These are phyloP conservation scores for Excalfactoria chinensis DNA, from an alignment of 2,113 vertebrate species.

Conservation along the genomic window DNA sequence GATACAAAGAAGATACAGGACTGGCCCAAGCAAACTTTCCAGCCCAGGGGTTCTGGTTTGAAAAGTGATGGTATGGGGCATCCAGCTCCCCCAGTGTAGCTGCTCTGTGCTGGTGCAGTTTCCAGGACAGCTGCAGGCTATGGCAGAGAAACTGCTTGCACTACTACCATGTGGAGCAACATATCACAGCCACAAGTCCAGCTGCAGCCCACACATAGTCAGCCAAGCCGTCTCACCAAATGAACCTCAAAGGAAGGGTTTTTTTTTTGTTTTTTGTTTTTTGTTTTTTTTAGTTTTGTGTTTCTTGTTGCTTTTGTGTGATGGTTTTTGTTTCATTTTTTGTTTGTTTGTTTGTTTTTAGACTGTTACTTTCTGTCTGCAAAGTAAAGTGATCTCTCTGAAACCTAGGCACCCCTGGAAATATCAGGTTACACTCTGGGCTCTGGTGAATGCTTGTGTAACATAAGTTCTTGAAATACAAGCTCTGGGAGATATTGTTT, in stretches of 20 bases:
- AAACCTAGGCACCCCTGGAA: background rate
- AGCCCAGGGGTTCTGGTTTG: background rate
- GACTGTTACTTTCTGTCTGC: background rate
- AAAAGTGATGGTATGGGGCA: background rate
- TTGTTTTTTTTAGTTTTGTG: background rate
- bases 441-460: background rate
- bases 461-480: background rate
- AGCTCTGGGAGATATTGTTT: background rate
- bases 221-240: background rate
- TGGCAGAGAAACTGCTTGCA: background rate
- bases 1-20: no score
- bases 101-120: rapidly evolving
- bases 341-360: no score
- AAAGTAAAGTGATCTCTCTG: background rate
- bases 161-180: no score
- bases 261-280: background rate
- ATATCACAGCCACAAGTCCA: background rate
- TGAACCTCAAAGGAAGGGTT: background rate
- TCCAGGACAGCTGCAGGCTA: background rate
- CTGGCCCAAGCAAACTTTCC: background rate
- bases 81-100: background rate
- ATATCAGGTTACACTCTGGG: background rate
- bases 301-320: background rate
- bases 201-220: rapidly evolving
- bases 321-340: background rate